These are phyloP conservation scores for Leuciscus waleckii DNA, from an alignment of 2,797 vertebrate species.

Conservation along the genomic window DNA sequence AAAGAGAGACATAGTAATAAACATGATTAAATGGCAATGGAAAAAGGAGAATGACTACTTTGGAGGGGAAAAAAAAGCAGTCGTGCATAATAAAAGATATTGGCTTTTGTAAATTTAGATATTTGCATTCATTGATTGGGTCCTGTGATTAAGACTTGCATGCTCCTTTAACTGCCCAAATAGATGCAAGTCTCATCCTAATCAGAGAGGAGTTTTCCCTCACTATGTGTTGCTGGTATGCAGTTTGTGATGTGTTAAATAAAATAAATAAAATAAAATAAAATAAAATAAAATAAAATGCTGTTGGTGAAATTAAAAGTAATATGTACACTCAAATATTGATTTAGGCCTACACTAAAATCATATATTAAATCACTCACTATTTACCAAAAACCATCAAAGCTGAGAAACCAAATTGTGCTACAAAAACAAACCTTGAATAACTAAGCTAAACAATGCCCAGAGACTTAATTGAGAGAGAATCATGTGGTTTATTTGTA, in stretches of 20 bases:
- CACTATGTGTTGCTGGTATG: not conserved
- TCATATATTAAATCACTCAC: not conserved
- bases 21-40: conserved; percentile 60
- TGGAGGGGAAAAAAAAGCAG: not conserved
- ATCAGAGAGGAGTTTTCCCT: conserved; percentile 11
- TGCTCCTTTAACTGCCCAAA: conserved; percentile 11
- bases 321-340: not conserved
- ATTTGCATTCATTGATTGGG: conserved; percentile 61
- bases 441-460: not conserved
- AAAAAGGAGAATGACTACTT: conserved; percentile 38
- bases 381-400: not conserved
- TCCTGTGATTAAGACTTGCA: conserved; percentile 23
- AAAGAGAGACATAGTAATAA: conserved; percentile 45
- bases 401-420: not conserved
- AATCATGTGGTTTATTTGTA: not conserved
- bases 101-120: conserved; percentile 51
- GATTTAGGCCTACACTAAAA: not conserved
- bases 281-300: not conserved
- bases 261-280: not conserved
- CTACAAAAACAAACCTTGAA: not conserved
- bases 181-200: conserved; percentile 28
- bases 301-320: not conserved
- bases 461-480: not conserved
- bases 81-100: conserved; percentile 45
- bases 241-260: not conserved